phyloP scores from a whole-genome alignment of 2,797 vertebrate species.

The Protosalanx chinensis region DNA sequence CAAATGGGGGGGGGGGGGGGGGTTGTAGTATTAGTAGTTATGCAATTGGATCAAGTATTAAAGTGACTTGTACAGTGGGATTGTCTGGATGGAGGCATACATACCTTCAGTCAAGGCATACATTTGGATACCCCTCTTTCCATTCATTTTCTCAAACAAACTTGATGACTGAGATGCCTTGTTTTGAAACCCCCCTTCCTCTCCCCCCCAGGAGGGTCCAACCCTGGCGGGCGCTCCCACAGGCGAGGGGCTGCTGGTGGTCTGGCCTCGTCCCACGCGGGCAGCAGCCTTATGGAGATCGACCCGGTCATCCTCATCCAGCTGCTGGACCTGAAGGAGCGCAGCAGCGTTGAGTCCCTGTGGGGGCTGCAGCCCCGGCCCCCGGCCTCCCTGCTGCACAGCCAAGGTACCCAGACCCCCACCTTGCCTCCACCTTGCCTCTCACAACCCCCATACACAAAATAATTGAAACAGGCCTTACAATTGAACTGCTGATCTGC shows the following conservation, averaged over 20 bases:
- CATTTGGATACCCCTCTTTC: too few relatives aligned
- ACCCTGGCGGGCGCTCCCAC: constrained; percentile 66
- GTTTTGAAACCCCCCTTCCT: background rate
- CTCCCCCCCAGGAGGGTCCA: constrained; percentile 51
- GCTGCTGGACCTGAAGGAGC: constrained; percentile 91
- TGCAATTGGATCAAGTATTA: too few relatives aligned
- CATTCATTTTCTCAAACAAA: too few relatives aligned
- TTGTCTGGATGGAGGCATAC: too few relatives aligned
- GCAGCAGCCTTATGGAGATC: constrained; percentile 86
- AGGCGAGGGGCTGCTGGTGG: constrained; percentile 64
- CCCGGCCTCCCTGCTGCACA: constrained; percentile 84
- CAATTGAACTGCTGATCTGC: background rate
- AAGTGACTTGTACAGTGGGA: too few relatives aligned
- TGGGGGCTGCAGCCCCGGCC: constrained; percentile 94
- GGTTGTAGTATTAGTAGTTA: too few relatives aligned
- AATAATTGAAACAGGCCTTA: background rate
- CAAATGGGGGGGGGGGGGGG: too few relatives aligned
- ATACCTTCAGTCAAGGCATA: too few relatives aligned
- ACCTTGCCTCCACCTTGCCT: background rate
- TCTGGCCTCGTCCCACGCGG: constrained; percentile 24
- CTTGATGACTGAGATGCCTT: background rate
- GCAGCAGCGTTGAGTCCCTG: constrained; percentile 88
- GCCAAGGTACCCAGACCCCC: constrained; percentile 72
- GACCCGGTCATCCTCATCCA: constrained; percentile 96
- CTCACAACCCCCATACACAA: background rate